Evolutionary conservation across 2,113 vertebrate species (phyloP).

Genomic region (Phoxinus phoxinus): DNA sequence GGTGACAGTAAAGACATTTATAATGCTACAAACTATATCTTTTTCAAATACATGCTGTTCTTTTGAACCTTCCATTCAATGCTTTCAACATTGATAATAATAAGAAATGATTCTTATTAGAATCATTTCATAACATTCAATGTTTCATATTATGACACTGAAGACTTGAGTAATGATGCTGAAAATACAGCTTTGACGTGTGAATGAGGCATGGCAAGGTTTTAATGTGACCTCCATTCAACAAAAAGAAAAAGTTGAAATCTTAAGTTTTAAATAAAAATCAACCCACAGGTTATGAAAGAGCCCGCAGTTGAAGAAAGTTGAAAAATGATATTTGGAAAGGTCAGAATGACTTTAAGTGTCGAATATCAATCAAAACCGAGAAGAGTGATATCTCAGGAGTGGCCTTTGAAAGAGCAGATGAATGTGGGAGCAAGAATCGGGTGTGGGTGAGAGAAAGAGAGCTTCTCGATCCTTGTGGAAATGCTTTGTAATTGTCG

Average conservation of each 20-base stretch:
- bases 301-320: neutral
- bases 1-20: too few species aligned
- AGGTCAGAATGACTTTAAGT: neutral
- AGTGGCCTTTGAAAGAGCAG: conserved; percentile 24
- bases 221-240: too few species aligned
- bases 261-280: neutral
- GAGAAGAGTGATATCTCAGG: conserved; percentile 17
- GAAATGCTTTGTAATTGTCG: conserved; percentile 58
- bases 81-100: too few species aligned
- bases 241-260: neutral
- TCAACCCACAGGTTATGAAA: neutral
- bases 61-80: too few species aligned
- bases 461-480: conserved; percentile 47
- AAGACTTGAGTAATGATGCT: too few species aligned
- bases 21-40: too few species aligned
- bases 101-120: too few species aligned
- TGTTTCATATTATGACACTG: too few species aligned
- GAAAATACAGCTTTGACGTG: too few species aligned
- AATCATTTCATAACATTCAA: too few species aligned
- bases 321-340: neutral
- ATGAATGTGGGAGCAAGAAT: conserved; percentile 44
- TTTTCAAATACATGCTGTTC: too few species aligned
- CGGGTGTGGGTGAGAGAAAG: conserved; percentile 33
- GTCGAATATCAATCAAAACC: conserved; percentile 1
- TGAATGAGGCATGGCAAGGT: too few species aligned